Evolutionary conservation across 2,113 vertebrate genomes (phyloP).

Genomic region (Salvelinus sp.): DNA sequence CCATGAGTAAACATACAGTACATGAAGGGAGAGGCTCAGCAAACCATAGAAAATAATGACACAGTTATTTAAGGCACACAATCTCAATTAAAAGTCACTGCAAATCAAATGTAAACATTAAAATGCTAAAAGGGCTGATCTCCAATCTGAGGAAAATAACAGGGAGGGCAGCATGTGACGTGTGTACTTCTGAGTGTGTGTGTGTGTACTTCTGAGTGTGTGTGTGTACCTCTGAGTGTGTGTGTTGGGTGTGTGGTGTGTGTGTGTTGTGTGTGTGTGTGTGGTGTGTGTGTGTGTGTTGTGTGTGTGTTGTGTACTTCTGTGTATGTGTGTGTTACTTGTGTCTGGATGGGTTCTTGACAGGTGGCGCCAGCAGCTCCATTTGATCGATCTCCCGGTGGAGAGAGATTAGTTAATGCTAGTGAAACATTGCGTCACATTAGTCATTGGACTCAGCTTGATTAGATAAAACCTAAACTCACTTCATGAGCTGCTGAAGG

Average conservation of each 20-base stretch:
- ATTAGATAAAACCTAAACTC: constrained; percentile 8
- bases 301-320: background rate
- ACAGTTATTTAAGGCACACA: no score
- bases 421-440: background rate
- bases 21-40: no score
- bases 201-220: background rate
- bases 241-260: background rate
- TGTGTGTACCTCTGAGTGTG: no score
- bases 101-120: no score
- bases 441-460: constrained; percentile 8
- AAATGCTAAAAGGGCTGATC: no score
- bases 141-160: no score
- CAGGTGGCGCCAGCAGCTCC: background rate
- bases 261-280: background rate
- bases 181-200: background rate
- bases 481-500: background rate
- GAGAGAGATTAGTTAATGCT: background rate
- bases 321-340: no score
- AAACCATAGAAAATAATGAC: no score
- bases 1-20: no score
- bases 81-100: no score
- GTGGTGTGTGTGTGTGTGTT: constrained; percentile 4
- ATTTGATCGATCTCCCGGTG: constrained; percentile 1
- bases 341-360: no score
- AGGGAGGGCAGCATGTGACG: background rate